Evolutionary conservation across 2,797 vertebrate genomes (phyloP), one percentile per base, ranked within the genome.

Genomic region (Chaetophractus vellerosus): DNA sequence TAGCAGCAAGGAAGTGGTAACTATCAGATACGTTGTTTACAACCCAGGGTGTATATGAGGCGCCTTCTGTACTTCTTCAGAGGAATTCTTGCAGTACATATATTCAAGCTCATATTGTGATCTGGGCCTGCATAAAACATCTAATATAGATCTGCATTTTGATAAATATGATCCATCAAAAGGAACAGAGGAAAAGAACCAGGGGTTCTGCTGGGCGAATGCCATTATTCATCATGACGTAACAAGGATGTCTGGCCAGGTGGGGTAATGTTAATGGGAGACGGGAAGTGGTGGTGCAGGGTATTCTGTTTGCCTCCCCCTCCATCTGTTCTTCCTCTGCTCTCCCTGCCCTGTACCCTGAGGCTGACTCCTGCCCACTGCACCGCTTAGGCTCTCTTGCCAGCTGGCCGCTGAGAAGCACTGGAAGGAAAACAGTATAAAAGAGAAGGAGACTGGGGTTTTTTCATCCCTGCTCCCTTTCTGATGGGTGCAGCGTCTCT

Each of bases 21-120:
- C 28, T 0, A 8, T 26, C 45, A 21, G 41, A n/a, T n/a, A 19
- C 0, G 0, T 6, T 55, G 64, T 21, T 64, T 45, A 31, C 2
- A 48, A 23, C 12, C 24, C 16, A 8, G 59, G 11, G 16, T 88
- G 18, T 3, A 7, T 3, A 48, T 33, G 4, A 63, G 66, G 2
- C 31, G 0, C 24, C 24, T 9, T 36, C 9, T 9, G 24, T 15
- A 31, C 38, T 83, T 79, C 10, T 36, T 28, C 72, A 31, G 33
- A 78, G 26, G 14, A 69, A 41, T 41, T 59, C 23, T 6, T 36
- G 7, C 21, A 4, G 26, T n/a, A 48, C 28, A 66, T 52, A 11
- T 76, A 23, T 59, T 61, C 33, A 50, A 82, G 87, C 0, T 76
- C 57, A 90, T 48, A 52, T 28, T 78, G 48, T 72, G 14, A 45